Evolutionary conservation across 1,140 invertebrate species (phyloP).

Genomic region (Centruroides sculpturatus): DNA sequence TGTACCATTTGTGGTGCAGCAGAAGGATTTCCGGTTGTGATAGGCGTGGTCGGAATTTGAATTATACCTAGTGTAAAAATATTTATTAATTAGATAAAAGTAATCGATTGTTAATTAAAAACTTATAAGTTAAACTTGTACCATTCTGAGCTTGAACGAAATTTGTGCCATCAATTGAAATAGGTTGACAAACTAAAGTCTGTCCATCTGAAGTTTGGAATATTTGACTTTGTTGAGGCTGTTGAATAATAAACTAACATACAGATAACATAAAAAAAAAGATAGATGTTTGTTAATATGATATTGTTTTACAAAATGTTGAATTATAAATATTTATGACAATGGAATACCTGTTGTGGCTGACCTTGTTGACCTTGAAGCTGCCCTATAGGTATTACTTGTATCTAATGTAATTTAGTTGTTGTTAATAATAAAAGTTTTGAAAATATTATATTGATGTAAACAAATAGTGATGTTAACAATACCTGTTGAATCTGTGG

Average conservation of each 20-base stretch:
- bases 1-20: slow-evolving; percentile 28
- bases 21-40: slow-evolving; percentile 2
- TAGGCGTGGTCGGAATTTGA: slow-evolving; percentile 25
- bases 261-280: slow-evolving; percentile 7
- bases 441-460: no score
- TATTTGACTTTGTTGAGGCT: slow-evolving; percentile 47
- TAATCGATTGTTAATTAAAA: slow-evolving; percentile 17
- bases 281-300: background rate
- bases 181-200: slow-evolving; percentile 75
- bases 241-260: slow-evolving; percentile 31
- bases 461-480: no score
- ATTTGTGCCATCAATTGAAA: slow-evolving; percentile 38
- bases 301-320: background rate
- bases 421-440: no score
- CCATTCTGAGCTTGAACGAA: slow-evolving; percentile 26
- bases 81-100: slow-evolving; percentile 34
- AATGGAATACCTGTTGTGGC: slow-evolving; percentile 34
- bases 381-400: slow-evolving; percentile 43
- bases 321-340: slow-evolving; percentile 23
- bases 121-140: slow-evolving; percentile 30
- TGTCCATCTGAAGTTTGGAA: slow-evolving; percentile 87
- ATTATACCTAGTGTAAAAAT: slow-evolving; percentile 15
- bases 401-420: slow-evolving; percentile 27
- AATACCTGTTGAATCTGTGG: slow-evolving; percentile 35
- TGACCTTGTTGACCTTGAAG: slow-evolving; percentile 32